phyloP scores from a whole-genome alignment of 2,113 vertebrate genomes.

The Mohoua ochrocephala region DNA sequence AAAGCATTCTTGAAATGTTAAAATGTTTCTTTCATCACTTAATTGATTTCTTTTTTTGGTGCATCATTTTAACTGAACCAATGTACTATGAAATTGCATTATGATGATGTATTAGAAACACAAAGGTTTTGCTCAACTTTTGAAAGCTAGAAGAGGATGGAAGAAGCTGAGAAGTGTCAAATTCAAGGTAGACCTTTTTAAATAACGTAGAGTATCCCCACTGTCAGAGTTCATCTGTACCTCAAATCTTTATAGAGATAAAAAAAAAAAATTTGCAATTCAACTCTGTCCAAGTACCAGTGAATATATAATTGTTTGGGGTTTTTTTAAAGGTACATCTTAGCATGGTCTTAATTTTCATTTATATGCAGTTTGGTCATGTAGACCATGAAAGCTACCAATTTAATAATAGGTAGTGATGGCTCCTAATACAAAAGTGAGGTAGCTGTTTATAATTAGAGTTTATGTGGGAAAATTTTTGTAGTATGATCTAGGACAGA shows the following conservation, averaged over 20 bases:
- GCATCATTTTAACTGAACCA: neutral
- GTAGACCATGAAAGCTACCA: neutral
- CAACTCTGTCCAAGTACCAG: neutral
- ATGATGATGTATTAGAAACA: neutral
- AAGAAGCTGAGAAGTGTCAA: neutral
- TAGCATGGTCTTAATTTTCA: neutral
- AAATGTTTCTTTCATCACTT: neutral
- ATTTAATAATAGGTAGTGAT: neutral
- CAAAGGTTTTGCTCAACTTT: neutral
- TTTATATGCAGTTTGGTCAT: neutral
- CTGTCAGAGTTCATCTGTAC: neutral
- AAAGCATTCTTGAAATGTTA: neutral
- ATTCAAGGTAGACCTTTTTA: neutral
- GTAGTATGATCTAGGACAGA: neutral
- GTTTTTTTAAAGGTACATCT: neutral
- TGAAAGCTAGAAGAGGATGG: neutral
- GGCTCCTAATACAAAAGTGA: neutral
- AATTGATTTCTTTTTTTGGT: neutral
- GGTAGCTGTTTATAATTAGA: neutral
- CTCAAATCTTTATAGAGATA: neutral
- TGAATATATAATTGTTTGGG: neutral
- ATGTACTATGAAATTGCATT: neutral
- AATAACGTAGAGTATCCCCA: neutral
- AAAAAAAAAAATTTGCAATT: neutral
- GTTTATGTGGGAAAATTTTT: neutral